phyloP scores from a whole-genome alignment of 2,113 vertebrate genomes.

The Paramisgurnus dabryanus region DNA sequence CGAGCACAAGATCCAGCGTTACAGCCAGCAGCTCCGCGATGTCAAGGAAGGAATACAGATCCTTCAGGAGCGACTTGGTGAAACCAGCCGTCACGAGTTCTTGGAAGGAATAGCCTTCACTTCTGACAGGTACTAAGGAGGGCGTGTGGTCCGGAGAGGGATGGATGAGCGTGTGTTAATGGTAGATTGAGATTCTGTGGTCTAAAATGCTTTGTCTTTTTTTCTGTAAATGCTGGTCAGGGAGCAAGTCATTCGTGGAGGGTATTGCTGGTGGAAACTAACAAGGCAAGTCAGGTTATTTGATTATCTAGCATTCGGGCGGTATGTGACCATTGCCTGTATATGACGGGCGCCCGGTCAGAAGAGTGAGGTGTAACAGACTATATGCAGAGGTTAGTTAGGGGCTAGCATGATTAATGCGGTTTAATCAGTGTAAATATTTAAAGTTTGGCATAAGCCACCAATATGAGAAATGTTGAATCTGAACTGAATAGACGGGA shows the following conservation, averaged over 20 bases:
- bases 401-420: not conserved
- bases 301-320: constrained; percentile 35
- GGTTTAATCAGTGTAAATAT: constrained; percentile 42
- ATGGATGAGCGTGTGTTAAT: constrained; percentile 13
- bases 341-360: constrained; percentile 1
- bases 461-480: not conserved
- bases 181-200: constrained; percentile 48
- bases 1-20: constrained; percentile 96
- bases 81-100: constrained; percentile 86
- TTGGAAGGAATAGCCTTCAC: constrained; percentile 86
- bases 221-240: constrained; percentile 56
- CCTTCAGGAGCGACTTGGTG: constrained; percentile 90
- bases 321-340: constrained; percentile 26
- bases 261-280: constrained; percentile 58
- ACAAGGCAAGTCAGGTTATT: constrained; percentile 59
- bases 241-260: constrained; percentile 57
- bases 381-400: constrained; percentile 2
- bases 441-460: not conserved
- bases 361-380: constrained; percentile 27
- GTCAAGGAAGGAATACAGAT: constrained; percentile 96
- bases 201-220: constrained; percentile 55
- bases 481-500: not conserved
- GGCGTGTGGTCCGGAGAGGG: not conserved
- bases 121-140: constrained; percentile 81
- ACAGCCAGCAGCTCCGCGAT: constrained; percentile 94